These are phyloP conservation scores for Neuroscelio doddi DNA, from an alignment of 2,888 invertebrate genomes.

Conservation along the genomic window DNA sequence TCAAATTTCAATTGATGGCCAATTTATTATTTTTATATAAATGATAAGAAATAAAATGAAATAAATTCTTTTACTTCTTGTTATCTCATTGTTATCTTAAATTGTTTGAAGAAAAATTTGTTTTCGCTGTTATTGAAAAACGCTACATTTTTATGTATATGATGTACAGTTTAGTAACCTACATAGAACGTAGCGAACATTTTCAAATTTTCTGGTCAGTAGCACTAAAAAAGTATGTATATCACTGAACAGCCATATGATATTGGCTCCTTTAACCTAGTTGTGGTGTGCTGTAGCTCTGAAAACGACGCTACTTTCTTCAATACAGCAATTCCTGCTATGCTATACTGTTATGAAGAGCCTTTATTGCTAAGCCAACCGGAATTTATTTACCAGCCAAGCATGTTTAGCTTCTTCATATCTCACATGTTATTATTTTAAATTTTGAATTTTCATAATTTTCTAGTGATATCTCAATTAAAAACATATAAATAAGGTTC, in stretches of 20 bases:
- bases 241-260: constrained; percentile 23
- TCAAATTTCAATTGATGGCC: too few relatives aligned
- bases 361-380: constrained; percentile 20
- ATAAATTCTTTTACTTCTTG: too few relatives aligned
- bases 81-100: too few relatives aligned
- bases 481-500: too few relatives aligned
- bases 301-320: constrained; percentile 29
- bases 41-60: too few relatives aligned
- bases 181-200: background rate
- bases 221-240: constrained; percentile 18
- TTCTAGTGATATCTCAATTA: too few relatives aligned
- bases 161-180: constrained; percentile 1
- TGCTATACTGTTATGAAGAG: constrained; percentile 8
- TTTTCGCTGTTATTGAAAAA: constrained; percentile 10
- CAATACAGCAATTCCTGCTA: constrained; percentile 23
- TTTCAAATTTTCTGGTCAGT: constrained; percentile 17
- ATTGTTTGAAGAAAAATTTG: too few relatives aligned
- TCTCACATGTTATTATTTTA: constrained; percentile 17
- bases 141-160: background rate
- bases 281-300: constrained; percentile 19
- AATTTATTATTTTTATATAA: too few relatives aligned
- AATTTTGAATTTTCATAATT: constrained; percentile 9
- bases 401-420: constrained; percentile 11
- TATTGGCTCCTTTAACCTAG: constrained; percentile 39
- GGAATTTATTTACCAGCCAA: constrained; percentile 24